Conservation (phyloP, 1,140 invertebrate species). For the Neuroterus valhalla region DNA sequence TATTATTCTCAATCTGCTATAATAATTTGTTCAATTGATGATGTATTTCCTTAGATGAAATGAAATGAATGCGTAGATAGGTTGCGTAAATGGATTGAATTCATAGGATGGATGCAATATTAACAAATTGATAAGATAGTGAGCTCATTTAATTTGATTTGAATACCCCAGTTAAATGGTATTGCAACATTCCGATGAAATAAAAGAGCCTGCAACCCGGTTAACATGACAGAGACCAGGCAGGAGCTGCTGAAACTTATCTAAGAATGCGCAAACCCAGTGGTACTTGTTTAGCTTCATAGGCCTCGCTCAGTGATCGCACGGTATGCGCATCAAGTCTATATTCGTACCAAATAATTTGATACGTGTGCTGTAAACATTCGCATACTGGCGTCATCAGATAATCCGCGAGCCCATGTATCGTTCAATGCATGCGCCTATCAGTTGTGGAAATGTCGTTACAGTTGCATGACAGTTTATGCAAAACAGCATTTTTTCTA, state of each 20-base stretch:
- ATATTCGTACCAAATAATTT: slow-evolving; percentile 16
- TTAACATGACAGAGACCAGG: not conserved
- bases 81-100: too few species aligned
- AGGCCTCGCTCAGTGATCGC: slow-evolving; percentile 1
- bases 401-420: slow-evolving; percentile 1
- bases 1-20: too few species aligned
- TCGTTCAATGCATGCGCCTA: not conserved
- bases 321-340: slow-evolving; percentile 11
- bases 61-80: too few species aligned
- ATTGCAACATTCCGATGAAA: not conserved
- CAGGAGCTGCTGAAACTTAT: slow-evolving; percentile 9
- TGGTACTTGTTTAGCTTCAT: slow-evolving; percentile 10
- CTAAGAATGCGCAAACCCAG: slow-evolving; percentile 11
- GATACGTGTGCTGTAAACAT: not conserved
- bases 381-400: slow-evolving; percentile 5
- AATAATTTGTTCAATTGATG: too few species aligned
- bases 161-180: not conserved
- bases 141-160: not conserved
- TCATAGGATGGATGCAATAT: too few species aligned
- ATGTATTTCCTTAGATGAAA: too few species aligned
- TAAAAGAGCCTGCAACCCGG: slow-evolving; percentile 3
- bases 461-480: slow-evolving; percentile 26
- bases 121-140: too few species aligned
- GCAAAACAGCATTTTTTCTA: not conserved
- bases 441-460: slow-evolving; percentile 14